phyloP scores from a whole-genome alignment of 1,140 invertebrate genomes.

The Medauroidea extradentata region DNA sequence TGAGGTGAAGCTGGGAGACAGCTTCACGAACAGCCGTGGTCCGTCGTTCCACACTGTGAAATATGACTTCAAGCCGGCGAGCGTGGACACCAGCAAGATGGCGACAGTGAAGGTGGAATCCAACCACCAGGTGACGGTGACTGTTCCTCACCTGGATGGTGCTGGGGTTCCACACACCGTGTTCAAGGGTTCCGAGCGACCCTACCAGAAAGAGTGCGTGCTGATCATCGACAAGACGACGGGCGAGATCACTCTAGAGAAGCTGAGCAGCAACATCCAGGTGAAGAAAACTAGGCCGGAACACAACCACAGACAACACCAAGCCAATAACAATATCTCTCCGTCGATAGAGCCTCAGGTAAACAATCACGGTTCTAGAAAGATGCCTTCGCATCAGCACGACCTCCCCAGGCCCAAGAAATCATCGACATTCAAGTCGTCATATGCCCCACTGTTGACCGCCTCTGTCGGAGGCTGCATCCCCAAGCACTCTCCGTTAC shows the following conservation, averaged over 20 bases:
- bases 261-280: slow-evolving; percentile 83
- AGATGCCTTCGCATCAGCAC: too few species aligned
- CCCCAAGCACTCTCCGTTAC: slow-evolving; percentile 49
- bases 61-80: slow-evolving; percentile 97
- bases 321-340: not conserved
- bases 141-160: slow-evolving; percentile 88
- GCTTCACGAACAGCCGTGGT: slow-evolving; percentile 66
- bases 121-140: slow-evolving; percentile 75
- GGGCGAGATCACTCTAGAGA: slow-evolving; percentile 89
- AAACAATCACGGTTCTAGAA: too few species aligned
- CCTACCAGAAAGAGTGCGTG: slow-evolving; percentile 90
- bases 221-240: slow-evolving; percentile 88
- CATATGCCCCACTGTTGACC: too few species aligned
- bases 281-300: slow-evolving; percentile 88
- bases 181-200: slow-evolving; percentile 88
- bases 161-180: slow-evolving; percentile 85
- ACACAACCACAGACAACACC: not conserved
- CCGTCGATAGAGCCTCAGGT: too few species aligned
- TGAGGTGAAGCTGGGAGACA: slow-evolving; percentile 77
- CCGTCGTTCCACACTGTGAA: slow-evolving; percentile 79
- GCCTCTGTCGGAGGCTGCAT: slow-evolving; percentile 17
- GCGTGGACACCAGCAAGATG: slow-evolving; percentile 86
- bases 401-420: too few species aligned
- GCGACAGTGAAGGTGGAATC: slow-evolving; percentile 82
- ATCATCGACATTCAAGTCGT: too few species aligned